Percentiles rank a stretch among this genome's conserved stretches.
These are phyloP conservation scores for Malurus melanocephalus DNA, from an alignment of 2,113 vertebrate species.

Conservation along the genomic window DNA sequence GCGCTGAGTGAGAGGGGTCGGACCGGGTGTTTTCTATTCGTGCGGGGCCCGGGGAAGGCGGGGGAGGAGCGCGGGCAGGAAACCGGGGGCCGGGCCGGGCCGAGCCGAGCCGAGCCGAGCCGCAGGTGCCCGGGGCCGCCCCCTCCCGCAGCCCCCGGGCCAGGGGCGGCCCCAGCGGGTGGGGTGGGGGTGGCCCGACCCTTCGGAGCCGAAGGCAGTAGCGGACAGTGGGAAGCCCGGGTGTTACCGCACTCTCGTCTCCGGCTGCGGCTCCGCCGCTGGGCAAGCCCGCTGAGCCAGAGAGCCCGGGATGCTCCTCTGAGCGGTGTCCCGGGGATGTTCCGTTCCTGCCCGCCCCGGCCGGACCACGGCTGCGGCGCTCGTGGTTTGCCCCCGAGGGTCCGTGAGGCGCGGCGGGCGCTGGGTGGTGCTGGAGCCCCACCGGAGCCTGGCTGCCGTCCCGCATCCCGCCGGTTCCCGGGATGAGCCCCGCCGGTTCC, in stretches of 20 bases:
- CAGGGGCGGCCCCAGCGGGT: background rate
- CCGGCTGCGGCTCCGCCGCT: background rate
- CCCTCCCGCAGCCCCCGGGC: background rate
- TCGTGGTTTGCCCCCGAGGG: background rate
- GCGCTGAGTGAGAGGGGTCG: background rate
- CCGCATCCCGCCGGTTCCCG: background rate
- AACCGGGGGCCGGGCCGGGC: background rate
- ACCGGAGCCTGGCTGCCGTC: background rate
- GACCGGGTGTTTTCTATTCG: background rate
- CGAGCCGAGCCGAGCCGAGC: background rate
- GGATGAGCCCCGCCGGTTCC: background rate
- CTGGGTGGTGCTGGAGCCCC: constrained; percentile 52
- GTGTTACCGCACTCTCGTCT: background rate
- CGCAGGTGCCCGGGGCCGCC: background rate
- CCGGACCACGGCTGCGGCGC: background rate
- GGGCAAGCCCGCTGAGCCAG: background rate
- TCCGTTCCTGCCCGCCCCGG: background rate
- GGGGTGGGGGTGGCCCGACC: background rate
- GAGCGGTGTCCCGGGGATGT: background rate
- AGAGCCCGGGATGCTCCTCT: background rate
- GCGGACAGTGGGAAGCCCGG: background rate
- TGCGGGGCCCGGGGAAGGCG: background rate
- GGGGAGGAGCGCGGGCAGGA: constrained; percentile 29
- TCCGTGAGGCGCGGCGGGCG: background rate
- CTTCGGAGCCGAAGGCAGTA: background rate